phyloP scores from a whole-genome alignment of 2,888 invertebrate genomes.

The Pseudolycoriella hygida region DNA sequence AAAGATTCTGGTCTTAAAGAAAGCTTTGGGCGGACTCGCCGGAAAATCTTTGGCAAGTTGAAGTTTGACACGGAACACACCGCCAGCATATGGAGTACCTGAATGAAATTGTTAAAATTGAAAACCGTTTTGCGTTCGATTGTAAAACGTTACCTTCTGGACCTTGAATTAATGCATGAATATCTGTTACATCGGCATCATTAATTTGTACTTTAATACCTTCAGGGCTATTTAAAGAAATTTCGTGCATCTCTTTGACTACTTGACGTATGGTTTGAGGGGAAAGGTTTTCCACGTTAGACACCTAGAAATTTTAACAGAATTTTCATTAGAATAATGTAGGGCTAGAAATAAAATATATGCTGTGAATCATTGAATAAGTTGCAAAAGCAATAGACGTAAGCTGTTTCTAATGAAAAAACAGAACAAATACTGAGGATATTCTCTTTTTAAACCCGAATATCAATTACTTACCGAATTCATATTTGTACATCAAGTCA shows the following conservation, averaged over 20 bases:
- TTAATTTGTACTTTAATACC: conserved; percentile 79
- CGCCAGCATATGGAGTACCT: conserved; percentile 82
- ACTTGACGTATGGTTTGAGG: conserved; percentile 82
- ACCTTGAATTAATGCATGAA: conserved; percentile 81
- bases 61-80: conserved; percentile 76
- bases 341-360: too few relatives aligned
- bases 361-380: too few relatives aligned
- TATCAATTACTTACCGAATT: too few relatives aligned
- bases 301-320: conserved; percentile 36
- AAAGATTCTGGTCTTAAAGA: conserved; percentile 88
- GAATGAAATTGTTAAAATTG: too few relatives aligned
- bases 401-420: too few relatives aligned
- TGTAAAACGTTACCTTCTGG: conserved; percentile 31
- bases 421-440: too few relatives aligned
- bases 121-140: too few relatives aligned
- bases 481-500: too few relatives aligned
- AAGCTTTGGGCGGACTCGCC: conserved; percentile 77
- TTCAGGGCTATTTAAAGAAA: conserved; percentile 71
- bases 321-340: too few relatives aligned
- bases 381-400: too few relatives aligned
- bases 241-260: conserved; percentile 70
- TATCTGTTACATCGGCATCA: conserved; percentile 86
- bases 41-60: conserved; percentile 87
- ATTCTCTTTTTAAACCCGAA: too few relatives aligned
- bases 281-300: conserved; percentile 87